phyloP scores from a whole-genome alignment of 2,113 vertebrate genomes.

The Clarias magur region DNA sequence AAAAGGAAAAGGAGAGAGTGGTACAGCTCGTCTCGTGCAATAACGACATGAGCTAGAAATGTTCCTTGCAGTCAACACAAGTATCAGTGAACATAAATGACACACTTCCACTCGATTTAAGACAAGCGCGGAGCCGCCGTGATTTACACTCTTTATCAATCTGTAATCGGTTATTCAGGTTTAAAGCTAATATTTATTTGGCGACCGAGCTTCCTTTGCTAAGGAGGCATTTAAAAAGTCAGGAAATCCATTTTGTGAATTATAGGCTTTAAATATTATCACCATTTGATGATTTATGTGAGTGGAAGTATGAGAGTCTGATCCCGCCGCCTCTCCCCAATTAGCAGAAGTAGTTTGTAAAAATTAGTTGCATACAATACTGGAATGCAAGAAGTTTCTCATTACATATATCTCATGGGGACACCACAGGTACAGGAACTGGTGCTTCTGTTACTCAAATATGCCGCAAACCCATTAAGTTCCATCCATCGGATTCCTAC shows the following conservation, averaged over 20 bases:
- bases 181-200: conserved; percentile 4
- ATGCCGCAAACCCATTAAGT: too few species aligned
- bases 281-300: background rate
- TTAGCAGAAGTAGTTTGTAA: background rate
- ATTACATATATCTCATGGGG: too few species aligned
- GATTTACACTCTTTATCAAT: conserved; percentile 15
- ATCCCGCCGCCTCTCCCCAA: background rate
- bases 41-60: conserved; percentile 28
- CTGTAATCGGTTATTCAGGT: conserved; percentile 20
- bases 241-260: background rate
- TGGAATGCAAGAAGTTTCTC: too few species aligned
- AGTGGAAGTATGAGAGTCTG: background rate
- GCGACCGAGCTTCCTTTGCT: background rate
- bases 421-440: too few species aligned
- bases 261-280: background rate
- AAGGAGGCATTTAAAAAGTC: background rate
- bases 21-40: background rate
- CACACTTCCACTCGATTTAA: background rate
- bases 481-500: too few species aligned
- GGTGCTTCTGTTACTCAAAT: too few species aligned
- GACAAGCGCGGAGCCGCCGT: background rate
- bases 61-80: conserved; percentile 29
- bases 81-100: background rate
- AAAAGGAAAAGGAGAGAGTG: background rate
- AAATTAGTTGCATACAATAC: background rate